Base-by-base conservation (phyloP, 2,888 invertebrate species). In the Drosophila pseudotalamancana region DNA sequence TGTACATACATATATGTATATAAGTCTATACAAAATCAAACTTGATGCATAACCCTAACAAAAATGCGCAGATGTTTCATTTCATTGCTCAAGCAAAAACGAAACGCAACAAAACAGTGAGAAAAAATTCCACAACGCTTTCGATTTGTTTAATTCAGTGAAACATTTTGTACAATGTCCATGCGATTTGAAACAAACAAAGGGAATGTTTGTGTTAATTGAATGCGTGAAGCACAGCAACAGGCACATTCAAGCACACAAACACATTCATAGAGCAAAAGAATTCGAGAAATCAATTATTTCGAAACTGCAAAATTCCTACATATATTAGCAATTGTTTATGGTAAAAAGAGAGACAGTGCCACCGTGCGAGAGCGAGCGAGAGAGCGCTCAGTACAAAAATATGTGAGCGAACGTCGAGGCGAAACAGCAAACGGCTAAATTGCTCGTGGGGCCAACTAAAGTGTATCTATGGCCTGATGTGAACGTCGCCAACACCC, bases 221-320 rank as follows among this genome's bases (percentile, higher is more conserved):
- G 85, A 83, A 84, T 84, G 87, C 85, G 82, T 80, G 69, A 86
- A 86, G 81, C 79, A 68, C 64, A 61, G 67, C 63, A 42, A 42
- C 11, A 40, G 25, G 42, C 35, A 56, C 19, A 29, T 16, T 40
- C 48, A 53, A 18, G 49, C 8, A 56, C 6, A 16, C 11, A 63
- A 18, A 46, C 39, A 49, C 32, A 53, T 46, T 43, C 43, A 54
- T 66, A 61, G 59, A 54, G 62, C 51, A 62, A 56, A 86, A 85
- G 83, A 86, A 86, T 82, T 86, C 82, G 74, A 72, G 71, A 83
- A 83, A 83, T 83, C 83, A 87, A 83, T 83, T 83, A 83, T 83
- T 83, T 83, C 87, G 83, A 83, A 83, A 83, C 82, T 87, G 87
- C 85, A 72, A 83, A 83, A 87, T 85, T 87, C 87, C 82, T 64